Percentiles rank a stretch among this genome's conserved stretches.
phyloP scores from a whole-genome alignment of 2,113 vertebrate species.

The Calyptommatus sinebrachiatus region DNA sequence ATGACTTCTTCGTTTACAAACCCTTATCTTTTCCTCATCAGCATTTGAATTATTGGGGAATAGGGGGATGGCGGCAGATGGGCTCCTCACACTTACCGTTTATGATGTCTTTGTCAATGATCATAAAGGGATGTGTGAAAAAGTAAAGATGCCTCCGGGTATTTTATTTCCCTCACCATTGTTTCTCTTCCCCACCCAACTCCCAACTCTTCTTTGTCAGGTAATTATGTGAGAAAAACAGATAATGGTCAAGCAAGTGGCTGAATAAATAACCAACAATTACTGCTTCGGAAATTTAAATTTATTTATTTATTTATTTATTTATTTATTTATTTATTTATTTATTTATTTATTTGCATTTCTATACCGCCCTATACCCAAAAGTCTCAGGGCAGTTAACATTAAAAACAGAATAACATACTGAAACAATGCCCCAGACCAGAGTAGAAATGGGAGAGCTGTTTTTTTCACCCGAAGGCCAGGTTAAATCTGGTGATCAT shows the following conservation, averaged over 20 bases:
- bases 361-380: too few relatives aligned
- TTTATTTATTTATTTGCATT: too few relatives aligned
- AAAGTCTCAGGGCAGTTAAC: too few relatives aligned
- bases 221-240: not conserved
- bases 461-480: too few relatives aligned
- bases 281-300: slow-evolving; percentile 2
- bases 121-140: not conserved
- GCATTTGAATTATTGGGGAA: not conserved
- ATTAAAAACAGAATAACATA: too few relatives aligned
- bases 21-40: not conserved
- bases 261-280: slow-evolving; percentile 1
- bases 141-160: not conserved
- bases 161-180: not conserved
- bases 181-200: not conserved
- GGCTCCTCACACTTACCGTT: too few relatives aligned
- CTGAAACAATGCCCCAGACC: too few relatives aligned
- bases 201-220: slow-evolving; percentile 15
- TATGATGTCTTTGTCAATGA: not conserved
- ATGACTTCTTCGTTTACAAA: not conserved
- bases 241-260: slow-evolving; percentile 13
- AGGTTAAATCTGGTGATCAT: not conserved
- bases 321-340: too few relatives aligned
- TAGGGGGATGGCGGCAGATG: not conserved
- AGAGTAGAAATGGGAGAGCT: too few relatives aligned
- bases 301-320: too few relatives aligned